These are phyloP conservation scores for Macrotus californicus DNA, from an alignment of 2,113 vertebrate species.

Conservation along the genomic window DNA sequence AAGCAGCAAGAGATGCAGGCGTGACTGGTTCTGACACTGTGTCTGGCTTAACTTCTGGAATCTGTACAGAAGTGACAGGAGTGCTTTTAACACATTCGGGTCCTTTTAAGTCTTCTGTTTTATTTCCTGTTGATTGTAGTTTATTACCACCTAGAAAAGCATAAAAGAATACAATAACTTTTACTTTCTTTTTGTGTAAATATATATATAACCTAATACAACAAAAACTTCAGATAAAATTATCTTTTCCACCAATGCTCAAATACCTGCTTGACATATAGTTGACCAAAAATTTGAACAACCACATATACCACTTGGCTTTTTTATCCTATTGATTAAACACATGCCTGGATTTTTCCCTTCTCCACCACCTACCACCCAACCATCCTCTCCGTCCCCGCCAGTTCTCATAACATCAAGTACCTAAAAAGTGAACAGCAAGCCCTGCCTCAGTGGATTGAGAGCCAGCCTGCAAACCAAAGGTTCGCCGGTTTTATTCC, in stretches of 20 bases:
- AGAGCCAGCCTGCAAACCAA: no score
- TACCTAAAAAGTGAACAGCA: conserved; percentile 17
- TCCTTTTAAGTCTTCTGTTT: conserved; percentile 89
- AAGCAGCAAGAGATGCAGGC: conserved; percentile 87
- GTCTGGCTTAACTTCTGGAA: conserved; percentile 86
- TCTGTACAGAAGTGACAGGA: conserved; percentile 75
- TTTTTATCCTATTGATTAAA: conserved; percentile 14
- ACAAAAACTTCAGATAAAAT: conserved; percentile 30
- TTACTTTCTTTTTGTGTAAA: conserved; percentile 36
- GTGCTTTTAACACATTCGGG: conserved; percentile 83
- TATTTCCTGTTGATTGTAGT: conserved; percentile 89
- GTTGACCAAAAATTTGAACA: not conserved
- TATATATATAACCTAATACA: not conserved
- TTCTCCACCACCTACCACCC: not conserved
- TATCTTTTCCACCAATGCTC: not conserved
- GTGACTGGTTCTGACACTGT: conserved; percentile 84
- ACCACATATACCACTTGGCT: not conserved
- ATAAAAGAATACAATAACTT: not conserved
- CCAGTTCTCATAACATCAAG: not conserved
- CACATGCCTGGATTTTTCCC: not conserved
- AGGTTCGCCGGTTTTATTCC: no score
- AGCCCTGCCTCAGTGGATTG: not conserved
- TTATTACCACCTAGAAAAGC: conserved; percentile 90
- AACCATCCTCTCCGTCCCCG: not conserved
- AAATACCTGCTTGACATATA: not conserved